Evolutionary conservation across 2,797 vertebrate genomes (phyloP), one percentile per base, ranked within the genome.

Genomic region (Alectoris magna): DNA sequence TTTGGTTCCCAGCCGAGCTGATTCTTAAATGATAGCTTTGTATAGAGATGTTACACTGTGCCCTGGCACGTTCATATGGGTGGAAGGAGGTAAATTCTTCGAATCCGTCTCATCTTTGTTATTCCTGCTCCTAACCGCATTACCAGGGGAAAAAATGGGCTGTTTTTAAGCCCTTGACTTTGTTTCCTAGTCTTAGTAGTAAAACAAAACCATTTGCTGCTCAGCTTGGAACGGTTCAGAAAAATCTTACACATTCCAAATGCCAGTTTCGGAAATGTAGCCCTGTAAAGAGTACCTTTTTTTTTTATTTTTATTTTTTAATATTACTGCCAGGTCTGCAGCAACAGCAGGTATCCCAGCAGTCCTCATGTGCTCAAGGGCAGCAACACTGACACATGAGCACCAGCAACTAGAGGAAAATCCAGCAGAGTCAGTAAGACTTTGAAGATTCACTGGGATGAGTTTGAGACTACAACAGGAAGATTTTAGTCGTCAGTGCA

Each of bases 331-430:
- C 34, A 56, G 15, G 24, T 71, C 43, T 59, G 31, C 63, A 67
- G 51, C 2, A 1, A 51, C 63, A 71, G 53, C 55, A 48, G 36
- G 18, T 36, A 49, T 46, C n/a, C 44, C 36, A 46, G 10, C 39
- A 38, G 39, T 10, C 22, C 44, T 18, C 1, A 0, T 1, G 18
- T 36, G 24, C 29, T 36, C 14, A 0, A 38, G 0, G 0, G 49
- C 73, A 68, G 77, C 58, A 46, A 26, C 38, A 74, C 14, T 34
- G 19, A 23, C 0, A 0, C 2, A 0, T 29, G 24, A 64, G 43
- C 21, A 48, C 26, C 36, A 59, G 23, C 36, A 49, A 19, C 41
- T 6, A 31, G 8, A 73, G 10, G 43, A 41, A 69, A 60, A 80
- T 21, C 27, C 56, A 77, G 41, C 55, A 14, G 41, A 3, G 15